Base-by-base conservation (phyloP, 2,113 vertebrate genomes). In the Myodes glareolus region DNA sequence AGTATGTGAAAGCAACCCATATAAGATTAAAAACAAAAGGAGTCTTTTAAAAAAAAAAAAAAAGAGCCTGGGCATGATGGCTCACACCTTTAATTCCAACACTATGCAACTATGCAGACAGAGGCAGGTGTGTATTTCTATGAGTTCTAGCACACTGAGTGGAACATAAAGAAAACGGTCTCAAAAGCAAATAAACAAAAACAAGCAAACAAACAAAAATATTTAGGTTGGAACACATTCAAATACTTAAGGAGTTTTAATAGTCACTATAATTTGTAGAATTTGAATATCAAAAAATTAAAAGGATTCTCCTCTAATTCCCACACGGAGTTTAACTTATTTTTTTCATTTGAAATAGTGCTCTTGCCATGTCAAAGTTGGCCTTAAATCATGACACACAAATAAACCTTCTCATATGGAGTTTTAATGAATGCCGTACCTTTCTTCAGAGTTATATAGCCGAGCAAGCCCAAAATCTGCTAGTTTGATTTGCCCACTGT, bases 391-490 rank as follows among this genome's bases (percentile, higher is more conserved):
- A 50, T 29, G 17, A 31, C 29, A 12, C 1, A 58, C n/a, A 61
- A n/a, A 31, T n/a, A 25, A 91, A 61, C 47, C 63, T 91, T 91
- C 14, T 7, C 58, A 67, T 29, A 45, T 47, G 23, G 1, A 92
- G 39, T 12, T 80, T 42, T 42, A 87, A 89, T 39, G 47, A 91
- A 42, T 13, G 36, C 6, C 99, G 99, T 98, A 99, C 99, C 99
- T 99, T 98, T 99, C 99, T 97, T 99, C 99, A 0, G 99, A 99
- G 98, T 99, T 99, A 98, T 99, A 99, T 94, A 99, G 99, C 63
- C 99, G 99, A 95, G 99, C 99, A 89, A 99, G 98, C 98, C 99
- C 99, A 97, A 99, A 99, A 98, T 99, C 99, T 89, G 99, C 99
- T 92, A 99, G 98, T 97, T 99, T 99, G 98, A 99, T 99, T 98